These are phyloP conservation scores for Gorsachius magnificus DNA, from an alignment of 2,797 vertebrate species.

Conservation along the genomic window DNA sequence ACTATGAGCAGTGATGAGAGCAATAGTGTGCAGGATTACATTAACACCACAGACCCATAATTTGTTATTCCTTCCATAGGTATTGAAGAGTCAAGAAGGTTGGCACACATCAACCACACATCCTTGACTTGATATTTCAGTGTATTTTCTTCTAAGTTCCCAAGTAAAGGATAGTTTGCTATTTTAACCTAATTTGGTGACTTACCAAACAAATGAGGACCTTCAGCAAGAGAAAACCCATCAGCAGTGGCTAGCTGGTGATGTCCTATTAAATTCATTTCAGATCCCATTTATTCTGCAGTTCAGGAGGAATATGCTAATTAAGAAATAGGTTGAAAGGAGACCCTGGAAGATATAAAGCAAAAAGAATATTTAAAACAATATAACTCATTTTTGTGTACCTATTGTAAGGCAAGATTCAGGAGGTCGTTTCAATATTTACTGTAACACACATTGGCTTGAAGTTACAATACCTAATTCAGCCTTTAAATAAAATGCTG, in stretches of 20 bases:
- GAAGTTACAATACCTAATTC: background rate
- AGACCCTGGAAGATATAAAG: constrained; percentile 62
- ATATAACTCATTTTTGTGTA: background rate
- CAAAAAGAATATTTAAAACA: background rate
- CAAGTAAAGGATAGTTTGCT: background rate
- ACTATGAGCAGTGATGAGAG: background rate
- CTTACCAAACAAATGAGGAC: constrained; percentile 91
- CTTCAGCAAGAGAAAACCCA: constrained; percentile 88
- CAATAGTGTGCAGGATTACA: background rate
- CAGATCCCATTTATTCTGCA: constrained; percentile 86
- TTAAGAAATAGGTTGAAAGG: constrained; percentile 5
- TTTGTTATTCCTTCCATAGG: background rate
- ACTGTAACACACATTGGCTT: background rate
- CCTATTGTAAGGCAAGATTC: background rate
- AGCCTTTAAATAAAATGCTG: background rate
- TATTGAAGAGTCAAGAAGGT: background rate
- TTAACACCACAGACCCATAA: background rate
- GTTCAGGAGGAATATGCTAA: constrained; percentile 65
- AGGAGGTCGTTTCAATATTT: background rate
- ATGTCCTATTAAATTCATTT: constrained; percentile 89
- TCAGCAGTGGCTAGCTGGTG: constrained; percentile 85
- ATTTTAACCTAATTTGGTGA: constrained; percentile 3
- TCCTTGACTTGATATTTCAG: background rate
- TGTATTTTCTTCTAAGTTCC: background rate
- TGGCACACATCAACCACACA: background rate